A percentile compares a stretch with the other conserved stretches of the same genome.
Evolutionary conservation across 2,888 invertebrate species (phyloP).

Genomic region (Branchipolynoe longqiensis): DNA sequence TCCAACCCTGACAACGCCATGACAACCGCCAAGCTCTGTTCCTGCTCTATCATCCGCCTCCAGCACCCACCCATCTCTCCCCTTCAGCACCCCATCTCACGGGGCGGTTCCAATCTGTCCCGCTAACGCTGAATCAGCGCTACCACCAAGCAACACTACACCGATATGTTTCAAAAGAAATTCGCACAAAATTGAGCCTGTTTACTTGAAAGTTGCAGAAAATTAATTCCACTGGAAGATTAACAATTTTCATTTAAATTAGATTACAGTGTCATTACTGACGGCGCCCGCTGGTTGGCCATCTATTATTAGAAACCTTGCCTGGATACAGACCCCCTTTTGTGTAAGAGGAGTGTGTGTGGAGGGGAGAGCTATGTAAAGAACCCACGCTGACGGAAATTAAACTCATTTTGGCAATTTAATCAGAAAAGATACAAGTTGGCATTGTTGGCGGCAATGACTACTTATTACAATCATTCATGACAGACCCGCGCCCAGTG

Average conservation of each 20-base stretch:
- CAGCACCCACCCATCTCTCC: neutral
- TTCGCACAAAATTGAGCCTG: constrained; percentile 57
- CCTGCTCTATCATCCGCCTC: neutral
- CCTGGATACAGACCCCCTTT: constrained; percentile 53
- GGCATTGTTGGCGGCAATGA: constrained; percentile 57
- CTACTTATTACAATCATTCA: constrained; percentile 55
- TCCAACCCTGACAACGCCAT: neutral
- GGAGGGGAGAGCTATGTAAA: constrained; percentile 54
- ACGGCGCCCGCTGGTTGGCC: constrained; percentile 50
- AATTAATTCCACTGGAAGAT: constrained; percentile 58
- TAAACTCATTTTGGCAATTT: constrained; percentile 58
- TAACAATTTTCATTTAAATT: constrained; percentile 57
- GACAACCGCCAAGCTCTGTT: neutral
- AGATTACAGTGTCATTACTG: constrained; percentile 54
- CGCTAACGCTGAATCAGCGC: constrained; percentile 24
- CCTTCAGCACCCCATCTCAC: neutral
- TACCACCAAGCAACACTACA: constrained; percentile 30
- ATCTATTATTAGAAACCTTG: constrained; percentile 55
- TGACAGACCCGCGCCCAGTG: constrained; percentile 40
- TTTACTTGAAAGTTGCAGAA: constrained; percentile 57
- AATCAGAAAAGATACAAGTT: constrained; percentile 58
- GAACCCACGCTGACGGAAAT: constrained; percentile 33
- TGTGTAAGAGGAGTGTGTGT: too few species aligned
- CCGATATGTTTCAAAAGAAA: constrained; percentile 58
- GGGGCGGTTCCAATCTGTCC: neutral